A percentile compares a stretch with the other conserved stretches of the same genome.
phyloP scores from a whole-genome alignment of 2,797 vertebrate species.

The Sternotherus odoratus region DNA sequence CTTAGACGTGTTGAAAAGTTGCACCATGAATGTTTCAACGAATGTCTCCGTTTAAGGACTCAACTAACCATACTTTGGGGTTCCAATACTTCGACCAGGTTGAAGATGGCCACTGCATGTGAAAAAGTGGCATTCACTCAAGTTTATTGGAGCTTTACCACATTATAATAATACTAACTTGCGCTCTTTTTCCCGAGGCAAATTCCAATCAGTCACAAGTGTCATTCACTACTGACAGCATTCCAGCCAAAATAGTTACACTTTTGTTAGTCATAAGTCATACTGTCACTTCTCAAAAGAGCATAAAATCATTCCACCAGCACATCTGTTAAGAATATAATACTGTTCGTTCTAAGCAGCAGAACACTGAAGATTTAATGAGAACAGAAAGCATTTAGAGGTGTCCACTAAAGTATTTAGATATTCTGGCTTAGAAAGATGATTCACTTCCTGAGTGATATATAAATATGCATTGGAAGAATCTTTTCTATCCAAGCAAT shows the following conservation, averaged over 20 bases:
- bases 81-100: background rate
- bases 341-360: background rate
- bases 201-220: background rate
- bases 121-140: background rate
- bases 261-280: constrained; percentile 49
- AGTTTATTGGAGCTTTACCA: background rate
- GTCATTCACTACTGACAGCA: background rate
- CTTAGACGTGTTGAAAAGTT: background rate
- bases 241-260: background rate
- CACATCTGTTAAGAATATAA: constrained; percentile 56
- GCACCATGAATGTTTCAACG: background rate
- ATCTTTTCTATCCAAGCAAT: background rate
- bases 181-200: background rate
- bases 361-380: constrained; percentile 19
- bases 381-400: background rate
- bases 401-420: background rate
- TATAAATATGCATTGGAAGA: background rate
- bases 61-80: background rate
- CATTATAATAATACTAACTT: background rate
- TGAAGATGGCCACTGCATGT: background rate
- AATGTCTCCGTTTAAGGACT: background rate
- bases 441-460: constrained; percentile 12
- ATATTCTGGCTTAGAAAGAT: background rate
- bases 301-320: background rate
- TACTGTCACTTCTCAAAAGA: constrained; percentile 21